A percentile compares a stretch with the other conserved stretches of the same genome.
These are phyloP conservation scores for Oxygymnocypris stewartii DNA, from an alignment of 2,113 vertebrate species.

Conservation along the genomic window DNA sequence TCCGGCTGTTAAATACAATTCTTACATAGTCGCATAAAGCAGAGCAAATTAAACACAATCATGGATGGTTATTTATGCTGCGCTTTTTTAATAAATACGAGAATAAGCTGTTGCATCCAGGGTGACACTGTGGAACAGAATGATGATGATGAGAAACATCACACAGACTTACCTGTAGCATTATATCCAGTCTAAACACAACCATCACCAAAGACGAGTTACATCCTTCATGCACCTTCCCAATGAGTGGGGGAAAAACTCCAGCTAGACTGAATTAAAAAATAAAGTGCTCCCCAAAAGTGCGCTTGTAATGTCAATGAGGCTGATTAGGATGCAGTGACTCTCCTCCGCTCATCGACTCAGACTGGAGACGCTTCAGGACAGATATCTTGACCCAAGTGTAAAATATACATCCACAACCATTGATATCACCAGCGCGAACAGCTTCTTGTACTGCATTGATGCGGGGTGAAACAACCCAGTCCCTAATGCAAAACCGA, in stretches of 20 bases:
- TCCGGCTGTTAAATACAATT: constrained; percentile 63
- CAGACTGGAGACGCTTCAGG: constrained; percentile 62
- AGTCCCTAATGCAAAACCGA: constrained; percentile 17
- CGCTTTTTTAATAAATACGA: constrained; percentile 19
- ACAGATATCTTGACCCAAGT: constrained; percentile 61
- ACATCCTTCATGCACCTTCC: constrained; percentile 51
- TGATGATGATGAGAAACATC: constrained; percentile 15
- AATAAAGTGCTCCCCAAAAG: constrained; percentile 77
- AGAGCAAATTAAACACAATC: constrained; percentile 44
- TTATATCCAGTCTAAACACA: constrained; percentile 39
- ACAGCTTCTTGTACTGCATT: constrained; percentile 57
- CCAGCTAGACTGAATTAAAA: constrained; percentile 61
- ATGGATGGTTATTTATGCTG: constrained; percentile 10
- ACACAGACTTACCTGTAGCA: constrained; percentile 66
- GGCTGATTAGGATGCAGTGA: constrained; percentile 76
- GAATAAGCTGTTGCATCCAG: constrained; percentile 76
- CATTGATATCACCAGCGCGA: constrained; percentile 45
- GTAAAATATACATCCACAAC: constrained; percentile 67
- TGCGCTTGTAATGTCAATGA: constrained; percentile 79
- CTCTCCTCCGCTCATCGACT: constrained; percentile 66
- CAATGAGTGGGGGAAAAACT: constrained; percentile 54
- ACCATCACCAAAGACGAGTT: constrained; percentile 45
- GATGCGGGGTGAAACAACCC: constrained; percentile 62
- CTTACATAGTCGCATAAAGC: constrained; percentile 12
- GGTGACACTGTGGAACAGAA: constrained; percentile 1